A percentile compares a stretch with the other conserved stretches of the same genome.
Evolutionary conservation across 2,797 vertebrate genomes (phyloP).

Genomic region (Chaetodon trifasciatus): DNA sequence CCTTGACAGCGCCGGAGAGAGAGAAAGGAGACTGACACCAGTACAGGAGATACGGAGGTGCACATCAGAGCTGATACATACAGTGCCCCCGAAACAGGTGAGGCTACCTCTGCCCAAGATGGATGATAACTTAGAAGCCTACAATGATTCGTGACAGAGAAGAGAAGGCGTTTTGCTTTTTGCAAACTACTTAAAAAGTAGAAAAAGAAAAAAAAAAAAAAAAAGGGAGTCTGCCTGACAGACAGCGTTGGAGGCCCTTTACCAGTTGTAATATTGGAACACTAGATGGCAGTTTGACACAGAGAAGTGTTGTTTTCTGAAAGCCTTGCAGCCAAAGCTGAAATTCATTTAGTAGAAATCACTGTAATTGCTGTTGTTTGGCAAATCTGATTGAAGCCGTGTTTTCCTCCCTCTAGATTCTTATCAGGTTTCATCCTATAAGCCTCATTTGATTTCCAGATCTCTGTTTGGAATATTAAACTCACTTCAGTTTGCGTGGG

Average conservation of each 20-base stretch:
- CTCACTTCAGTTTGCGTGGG: neutral
- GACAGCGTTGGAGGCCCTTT: neutral
- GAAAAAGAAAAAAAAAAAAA: neutral
- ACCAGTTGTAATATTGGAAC: conserved; percentile 33
- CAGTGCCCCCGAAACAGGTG: conserved; percentile 7
- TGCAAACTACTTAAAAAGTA: neutral
- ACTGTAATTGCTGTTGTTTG: conserved; percentile 56
- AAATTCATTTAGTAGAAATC: conserved; percentile 23
- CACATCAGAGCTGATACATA: conserved; percentile 30
- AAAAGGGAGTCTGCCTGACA: neutral
- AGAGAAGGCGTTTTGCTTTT: neutral
- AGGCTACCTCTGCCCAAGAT: conserved; percentile 22
- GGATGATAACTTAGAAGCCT: conserved; percentile 4
- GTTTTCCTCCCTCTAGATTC: conserved; percentile 40
- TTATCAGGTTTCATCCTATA: conserved; percentile 39
- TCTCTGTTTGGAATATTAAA: conserved; percentile 38
- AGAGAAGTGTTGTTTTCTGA: conserved; percentile 27
- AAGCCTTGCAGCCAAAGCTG: conserved; percentile 1
- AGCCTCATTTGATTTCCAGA: conserved; percentile 43
- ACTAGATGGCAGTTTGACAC: conserved; percentile 75
- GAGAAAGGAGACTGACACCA: conserved; percentile 21
- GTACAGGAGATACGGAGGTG: conserved; percentile 23
- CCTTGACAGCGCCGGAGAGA: conserved; percentile 27
- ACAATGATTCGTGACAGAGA: conserved; percentile 19
- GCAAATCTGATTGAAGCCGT: conserved; percentile 42